Conservation (phyloP, 2,113 vertebrate genomes). For the Strix aluco region DNA sequence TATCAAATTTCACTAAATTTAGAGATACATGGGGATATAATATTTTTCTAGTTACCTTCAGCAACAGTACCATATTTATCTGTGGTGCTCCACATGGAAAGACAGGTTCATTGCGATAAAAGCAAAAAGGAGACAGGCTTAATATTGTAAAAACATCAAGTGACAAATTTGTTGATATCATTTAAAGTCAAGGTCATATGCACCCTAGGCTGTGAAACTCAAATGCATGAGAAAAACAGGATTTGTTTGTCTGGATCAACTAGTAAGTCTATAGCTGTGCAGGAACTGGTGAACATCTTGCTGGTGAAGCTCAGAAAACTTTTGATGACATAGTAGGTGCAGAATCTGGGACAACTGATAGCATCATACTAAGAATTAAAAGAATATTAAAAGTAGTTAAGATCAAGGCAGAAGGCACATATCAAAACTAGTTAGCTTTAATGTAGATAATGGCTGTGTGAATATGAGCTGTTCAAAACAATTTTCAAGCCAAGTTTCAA, state of each 20-base stretch:
- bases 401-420: constrained; percentile 35
- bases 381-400: constrained; percentile 48
- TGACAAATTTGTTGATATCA: neutral
- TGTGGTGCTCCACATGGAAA: neutral
- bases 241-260: neutral
- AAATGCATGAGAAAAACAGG: neutral
- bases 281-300: neutral
- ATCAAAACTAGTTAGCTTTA: neutral
- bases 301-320: neutral
- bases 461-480: constrained; percentile 13
- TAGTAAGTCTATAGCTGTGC: neutral
- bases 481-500: neutral
- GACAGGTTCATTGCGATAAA: neutral
- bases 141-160: neutral
- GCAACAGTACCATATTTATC: neutral
- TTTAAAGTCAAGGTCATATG: neutral
- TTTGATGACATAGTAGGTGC: constrained; percentile 34
- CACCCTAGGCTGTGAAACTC: constrained; percentile 4
- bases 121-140: neutral
- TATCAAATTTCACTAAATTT: neutral
- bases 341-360: constrained; percentile 55
- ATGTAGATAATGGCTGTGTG: neutral
- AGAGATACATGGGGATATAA: neutral
- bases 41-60: neutral
- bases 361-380: constrained; percentile 41